Evolutionary conservation across 2,888 invertebrate genomes (phyloP), one percentile per base, ranked within the genome.

Genomic region (Ormyrus rosae): DNA sequence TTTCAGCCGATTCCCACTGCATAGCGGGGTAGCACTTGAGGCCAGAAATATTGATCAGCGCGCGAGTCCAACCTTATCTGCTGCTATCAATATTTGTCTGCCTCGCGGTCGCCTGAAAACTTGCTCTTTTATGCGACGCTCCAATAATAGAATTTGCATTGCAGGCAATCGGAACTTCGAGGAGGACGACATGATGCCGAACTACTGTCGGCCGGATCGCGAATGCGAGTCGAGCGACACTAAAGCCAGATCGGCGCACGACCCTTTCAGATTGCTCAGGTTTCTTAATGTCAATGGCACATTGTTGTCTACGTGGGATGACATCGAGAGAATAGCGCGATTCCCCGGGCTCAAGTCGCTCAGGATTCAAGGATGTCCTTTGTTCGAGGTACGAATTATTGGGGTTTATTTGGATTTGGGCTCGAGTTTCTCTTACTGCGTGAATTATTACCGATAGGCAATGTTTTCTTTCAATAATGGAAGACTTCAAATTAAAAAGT

Each of bases 211-310:
- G 81, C 92, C 92, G 70, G 94, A 94, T 34, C 34, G 34, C 34
- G 93, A 93, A 84, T 94, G 93, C 81, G 94, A 93, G 78, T 90
- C 89, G n/a, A 89, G 87, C 80, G 86, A 58, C 19, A 86, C 85
- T 68, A 92, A 92, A 86, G 85, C 84, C 19, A 81, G 81, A 3
- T 88, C 89, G 9, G 81, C 90, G 0, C 90, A 90, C 75, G 89
- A 90, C 85, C 87, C 91, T 85, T 94, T 92, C 91, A 93, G 94
- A 77, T 93, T 93, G 87, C 93, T 97, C 72, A 94, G 94, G 87
- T 95, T 96, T 88, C 92, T 97, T 78, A 97, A 97, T 91, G 92
- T 98, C 83, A 97, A 97, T 90, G 95, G 96, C 85, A 96, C 97
- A 34, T 93, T 95, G 70, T 91, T 98, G 68, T 93, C 94, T 68